Evolutionary conservation across 30 jellyfish, hydroid and myxozoan genomes (phyloP).

Genomic region (Sanderia malayensis): DNA sequence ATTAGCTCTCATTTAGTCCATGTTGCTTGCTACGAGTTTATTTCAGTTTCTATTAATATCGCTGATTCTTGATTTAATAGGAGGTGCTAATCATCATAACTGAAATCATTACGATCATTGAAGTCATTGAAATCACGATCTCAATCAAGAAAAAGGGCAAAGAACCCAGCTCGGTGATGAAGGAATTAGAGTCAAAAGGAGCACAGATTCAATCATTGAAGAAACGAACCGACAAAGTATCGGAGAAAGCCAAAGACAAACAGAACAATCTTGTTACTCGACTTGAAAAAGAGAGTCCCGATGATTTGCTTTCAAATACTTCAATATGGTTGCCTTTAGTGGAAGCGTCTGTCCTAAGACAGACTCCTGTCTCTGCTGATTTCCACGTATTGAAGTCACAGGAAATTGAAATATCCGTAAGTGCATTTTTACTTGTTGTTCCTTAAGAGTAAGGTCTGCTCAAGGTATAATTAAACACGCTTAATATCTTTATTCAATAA

Average conservation of each 20-base stretch:
- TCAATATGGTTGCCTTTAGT: constrained; percentile 59
- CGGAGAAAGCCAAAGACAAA: constrained; percentile 49
- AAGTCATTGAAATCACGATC: constrained; percentile 66
- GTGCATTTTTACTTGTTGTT: too few relatives aligned
- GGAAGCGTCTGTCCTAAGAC: constrained; percentile 71
- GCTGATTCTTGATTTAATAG: constrained; percentile 16
- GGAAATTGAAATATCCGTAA: constrained; percentile 40
- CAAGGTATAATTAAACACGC: too few relatives aligned
- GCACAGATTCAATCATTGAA: constrained; percentile 35
- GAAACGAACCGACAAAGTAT: constrained; percentile 19
- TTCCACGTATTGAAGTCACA: constrained; percentile 64
- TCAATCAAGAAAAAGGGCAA: constrained; percentile 30
- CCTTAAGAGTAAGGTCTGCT: too few relatives aligned
- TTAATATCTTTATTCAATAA: too few relatives aligned
- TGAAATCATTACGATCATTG: constrained; percentile 74
- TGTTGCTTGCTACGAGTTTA: too few relatives aligned
- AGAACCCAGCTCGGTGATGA: constrained; percentile 40
- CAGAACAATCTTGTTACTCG: constrained; percentile 39
- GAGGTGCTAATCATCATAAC: constrained; percentile 60
- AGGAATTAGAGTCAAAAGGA: constrained; percentile 46
- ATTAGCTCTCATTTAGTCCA: too few relatives aligned
- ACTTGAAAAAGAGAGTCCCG: constrained; percentile 47
- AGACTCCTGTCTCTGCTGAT: constrained; percentile 89
- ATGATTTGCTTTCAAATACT: constrained; percentile 42
- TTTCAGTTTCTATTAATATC: too few relatives aligned